Evolutionary conservation across 1,140 invertebrate genomes (phyloP).

Genomic region (Calephelis nemesis): DNA sequence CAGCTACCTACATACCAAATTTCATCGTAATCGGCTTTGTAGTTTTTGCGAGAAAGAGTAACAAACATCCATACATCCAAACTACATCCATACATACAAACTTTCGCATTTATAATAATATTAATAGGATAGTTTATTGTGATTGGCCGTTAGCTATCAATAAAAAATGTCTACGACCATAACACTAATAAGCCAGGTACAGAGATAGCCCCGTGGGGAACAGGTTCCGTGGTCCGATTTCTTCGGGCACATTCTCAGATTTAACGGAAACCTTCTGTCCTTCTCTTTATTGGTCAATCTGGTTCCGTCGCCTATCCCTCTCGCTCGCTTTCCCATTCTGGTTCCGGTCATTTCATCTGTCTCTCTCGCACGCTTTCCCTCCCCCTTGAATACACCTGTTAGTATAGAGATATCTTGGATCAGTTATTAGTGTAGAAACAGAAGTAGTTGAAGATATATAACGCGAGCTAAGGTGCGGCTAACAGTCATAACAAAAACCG

Average conservation of each 20-base stretch:
- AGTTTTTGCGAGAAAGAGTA: no score
- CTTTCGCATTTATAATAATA: no score
- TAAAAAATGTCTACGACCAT: background rate
- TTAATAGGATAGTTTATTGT: background rate
- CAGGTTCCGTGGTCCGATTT: slow-evolving; percentile 50
- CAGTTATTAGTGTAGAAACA: background rate
- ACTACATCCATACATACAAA: no score
- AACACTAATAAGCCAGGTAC: slow-evolving; percentile 4
- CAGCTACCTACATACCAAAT: no score
- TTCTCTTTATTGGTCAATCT: slow-evolving; percentile 44
- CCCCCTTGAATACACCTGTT: slow-evolving; percentile 54
- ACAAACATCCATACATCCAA: no score
- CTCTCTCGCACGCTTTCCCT: slow-evolving; percentile 47
- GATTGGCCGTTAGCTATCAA: background rate
- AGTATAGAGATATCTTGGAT: background rate
- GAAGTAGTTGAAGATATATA: background rate
- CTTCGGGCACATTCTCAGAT: slow-evolving; percentile 51
- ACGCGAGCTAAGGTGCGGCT: background rate
- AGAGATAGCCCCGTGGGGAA: slow-evolving; percentile 4
- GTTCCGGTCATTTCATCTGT: slow-evolving; percentile 46
- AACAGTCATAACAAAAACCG: no score
- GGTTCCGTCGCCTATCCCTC: slow-evolving; percentile 11
- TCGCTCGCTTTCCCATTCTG: slow-evolving; percentile 27
- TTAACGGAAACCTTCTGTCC: slow-evolving; percentile 50
- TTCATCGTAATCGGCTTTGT: no score